These are phyloP conservation scores for Chaetops frenatus DNA, from an alignment of 2,113 vertebrate genomes.

Conservation along the genomic window DNA sequence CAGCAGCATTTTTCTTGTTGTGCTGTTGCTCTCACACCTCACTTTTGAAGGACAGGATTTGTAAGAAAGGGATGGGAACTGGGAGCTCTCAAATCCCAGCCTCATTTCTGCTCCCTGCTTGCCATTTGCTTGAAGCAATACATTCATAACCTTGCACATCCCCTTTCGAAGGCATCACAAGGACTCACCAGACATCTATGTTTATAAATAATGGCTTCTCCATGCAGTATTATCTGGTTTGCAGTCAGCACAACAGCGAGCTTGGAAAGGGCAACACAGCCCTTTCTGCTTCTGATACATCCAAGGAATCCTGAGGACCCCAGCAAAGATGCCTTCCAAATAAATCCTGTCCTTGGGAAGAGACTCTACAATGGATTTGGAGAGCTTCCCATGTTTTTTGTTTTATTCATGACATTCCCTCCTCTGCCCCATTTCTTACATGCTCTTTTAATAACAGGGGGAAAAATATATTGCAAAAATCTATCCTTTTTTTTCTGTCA, in stretches of 20 bases:
- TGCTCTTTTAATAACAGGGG: rapidly evolving
- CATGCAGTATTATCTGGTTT: neutral
- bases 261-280: neutral
- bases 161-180: neutral
- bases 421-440: neutral
- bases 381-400: neutral
- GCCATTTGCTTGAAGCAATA: neutral
- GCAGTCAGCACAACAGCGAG: neutral
- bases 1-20: neutral
- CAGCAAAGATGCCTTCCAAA: neutral
- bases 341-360: neutral
- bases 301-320: neutral
- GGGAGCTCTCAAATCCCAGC: neutral
- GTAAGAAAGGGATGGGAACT: neutral
- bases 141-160: neutral
- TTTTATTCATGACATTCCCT: neutral
- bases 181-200: neutral
- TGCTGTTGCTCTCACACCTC: neutral
- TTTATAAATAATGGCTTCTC: neutral
- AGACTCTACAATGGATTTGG: neutral
- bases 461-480: neutral
- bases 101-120: neutral
- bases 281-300: neutral
- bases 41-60: neutral
- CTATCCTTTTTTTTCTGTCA: neutral